Percentiles rank a stretch among this genome's conserved stretches.
Conservation (phyloP, 2,113 vertebrate genomes). For the Bothrops jararaca region DNA sequence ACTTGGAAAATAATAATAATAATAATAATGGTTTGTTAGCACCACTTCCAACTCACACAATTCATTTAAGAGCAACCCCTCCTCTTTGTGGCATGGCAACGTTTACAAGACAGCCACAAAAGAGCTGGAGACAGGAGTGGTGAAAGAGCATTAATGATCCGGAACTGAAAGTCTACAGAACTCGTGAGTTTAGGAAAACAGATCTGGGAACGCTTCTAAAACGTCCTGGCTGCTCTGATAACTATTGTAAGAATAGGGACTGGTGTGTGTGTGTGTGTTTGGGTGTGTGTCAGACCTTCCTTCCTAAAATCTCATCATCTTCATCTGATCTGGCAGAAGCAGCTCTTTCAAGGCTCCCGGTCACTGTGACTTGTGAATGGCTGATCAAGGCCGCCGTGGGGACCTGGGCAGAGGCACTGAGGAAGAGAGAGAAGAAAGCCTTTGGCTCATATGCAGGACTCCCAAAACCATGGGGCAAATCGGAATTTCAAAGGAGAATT, state of each 20-base stretch:
- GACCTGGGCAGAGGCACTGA: fast-evolving
- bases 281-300: background rate
- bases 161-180: background rate
- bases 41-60: background rate
- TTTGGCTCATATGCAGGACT: background rate
- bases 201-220: background rate
- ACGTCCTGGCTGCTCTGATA: background rate
- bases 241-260: too few species aligned
- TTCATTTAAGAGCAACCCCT: background rate
- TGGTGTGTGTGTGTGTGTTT: too few species aligned
- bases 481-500: background rate
- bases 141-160: background rate
- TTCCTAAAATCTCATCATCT: background rate
- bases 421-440: background rate
- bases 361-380: background rate
- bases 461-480: background rate
- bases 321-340: background rate
- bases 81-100: background rate
- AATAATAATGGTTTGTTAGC: background rate
- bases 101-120: background rate
- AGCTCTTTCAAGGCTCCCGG: background rate
- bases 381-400: background rate
- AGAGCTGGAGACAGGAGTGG: background rate
- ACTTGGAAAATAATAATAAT: too few species aligned
- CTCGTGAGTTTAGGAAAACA: background rate